phyloP scores from a whole-genome alignment of 2,888 invertebrate genomes.

The Heteromurus nitidus region DNA sequence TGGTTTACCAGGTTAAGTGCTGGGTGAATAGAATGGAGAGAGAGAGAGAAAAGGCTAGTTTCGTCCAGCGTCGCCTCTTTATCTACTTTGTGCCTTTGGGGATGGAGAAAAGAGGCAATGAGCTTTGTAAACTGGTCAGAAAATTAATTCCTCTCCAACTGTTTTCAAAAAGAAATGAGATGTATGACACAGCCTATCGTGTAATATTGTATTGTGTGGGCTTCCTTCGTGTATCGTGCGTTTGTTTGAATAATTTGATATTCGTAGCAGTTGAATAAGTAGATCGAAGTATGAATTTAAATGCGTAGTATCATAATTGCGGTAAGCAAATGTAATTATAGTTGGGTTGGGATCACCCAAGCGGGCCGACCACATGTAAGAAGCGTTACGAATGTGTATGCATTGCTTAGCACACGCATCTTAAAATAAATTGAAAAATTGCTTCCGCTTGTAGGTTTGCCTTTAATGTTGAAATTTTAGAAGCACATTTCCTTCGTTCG shows the following conservation, averaged over 20 bases:
- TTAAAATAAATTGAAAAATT: too few species aligned
- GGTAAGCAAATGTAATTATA: slow-evolving; percentile 26
- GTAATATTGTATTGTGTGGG: too few species aligned
- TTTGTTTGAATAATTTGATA: background rate
- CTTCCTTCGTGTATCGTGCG: too few species aligned
- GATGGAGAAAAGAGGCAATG: slow-evolving; percentile 7
- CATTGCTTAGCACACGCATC: too few species aligned
- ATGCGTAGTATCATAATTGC: slow-evolving; percentile 46
- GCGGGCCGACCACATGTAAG: too few species aligned
- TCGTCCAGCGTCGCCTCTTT: background rate
- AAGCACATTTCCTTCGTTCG: too few species aligned
- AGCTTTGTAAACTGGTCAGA: background rate
- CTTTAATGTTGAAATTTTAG: too few species aligned
- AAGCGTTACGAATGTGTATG: too few species aligned
- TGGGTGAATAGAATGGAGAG: too few species aligned
- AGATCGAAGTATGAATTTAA: slow-evolving; percentile 36
- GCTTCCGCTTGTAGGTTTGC: too few species aligned
- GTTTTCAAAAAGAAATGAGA: slow-evolving; percentile 1
- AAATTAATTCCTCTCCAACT: slow-evolving; percentile 31
- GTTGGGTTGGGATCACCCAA: slow-evolving; percentile 41
- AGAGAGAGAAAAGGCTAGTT: background rate
- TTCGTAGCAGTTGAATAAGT: slow-evolving; percentile 19
- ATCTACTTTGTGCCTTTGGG: background rate
- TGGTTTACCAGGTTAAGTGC: too few species aligned
- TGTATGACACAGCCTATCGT: too few species aligned